These are phyloP conservation scores for Colletes collaris DNA, from an alignment of 2,888 invertebrate genomes.

Conservation along the genomic window DNA sequence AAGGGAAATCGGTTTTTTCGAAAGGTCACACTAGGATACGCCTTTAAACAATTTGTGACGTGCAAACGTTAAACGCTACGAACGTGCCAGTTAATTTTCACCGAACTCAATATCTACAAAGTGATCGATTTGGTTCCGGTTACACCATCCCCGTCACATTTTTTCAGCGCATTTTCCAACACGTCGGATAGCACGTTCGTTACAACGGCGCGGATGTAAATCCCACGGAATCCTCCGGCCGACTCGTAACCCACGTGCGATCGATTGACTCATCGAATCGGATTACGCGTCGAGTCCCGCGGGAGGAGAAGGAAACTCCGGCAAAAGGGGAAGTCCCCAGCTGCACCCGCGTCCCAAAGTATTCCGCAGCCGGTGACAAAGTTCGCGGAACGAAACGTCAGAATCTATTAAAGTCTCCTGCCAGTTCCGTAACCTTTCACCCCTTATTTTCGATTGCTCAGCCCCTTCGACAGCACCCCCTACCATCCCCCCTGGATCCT, in stretches of 20 bases:
- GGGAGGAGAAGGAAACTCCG: neutral
- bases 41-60: too few species aligned
- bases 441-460: conserved; percentile 72
- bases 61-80: too few species aligned
- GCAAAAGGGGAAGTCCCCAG: conserved; percentile 22
- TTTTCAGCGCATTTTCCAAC: too few species aligned
- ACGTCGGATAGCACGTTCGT: too few species aligned
- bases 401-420: conserved; percentile 76
- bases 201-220: too few species aligned
- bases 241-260: neutral
- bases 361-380: conserved; percentile 53
- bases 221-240: neutral
- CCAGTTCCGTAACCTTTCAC: conserved; percentile 42
- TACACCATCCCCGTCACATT: too few species aligned
- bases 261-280: conserved; percentile 18
- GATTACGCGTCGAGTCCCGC: conserved; percentile 18
- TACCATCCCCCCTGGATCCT: neutral
- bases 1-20: too few species aligned
- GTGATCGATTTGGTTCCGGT: too few species aligned
- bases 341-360: conserved; percentile 34
- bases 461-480: conserved; percentile 12
- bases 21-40: too few species aligned
- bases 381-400: conserved; percentile 64
- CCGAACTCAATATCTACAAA: too few species aligned
- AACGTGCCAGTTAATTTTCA: too few species aligned